phyloP scores from a whole-genome alignment of 2,888 invertebrate species.

The Drosophila greeni region DNA sequence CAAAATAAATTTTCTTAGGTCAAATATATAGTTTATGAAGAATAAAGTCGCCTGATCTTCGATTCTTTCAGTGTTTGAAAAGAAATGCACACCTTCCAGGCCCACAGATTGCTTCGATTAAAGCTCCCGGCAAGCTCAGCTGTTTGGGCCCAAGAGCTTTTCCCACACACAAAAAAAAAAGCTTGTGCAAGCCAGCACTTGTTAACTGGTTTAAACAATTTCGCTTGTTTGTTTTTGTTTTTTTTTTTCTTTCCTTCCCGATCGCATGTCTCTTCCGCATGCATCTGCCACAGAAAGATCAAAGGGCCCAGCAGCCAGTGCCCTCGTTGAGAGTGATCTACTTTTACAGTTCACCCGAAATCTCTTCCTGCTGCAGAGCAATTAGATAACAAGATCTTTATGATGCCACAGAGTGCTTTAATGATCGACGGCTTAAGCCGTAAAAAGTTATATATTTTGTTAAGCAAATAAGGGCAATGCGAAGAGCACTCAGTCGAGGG shows the following conservation, averaged over 20 bases:
- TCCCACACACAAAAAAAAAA: conserved; percentile 28
- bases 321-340: conserved; percentile 14
- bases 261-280: conserved; percentile 29
- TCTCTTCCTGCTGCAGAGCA: conserved; percentile 18
- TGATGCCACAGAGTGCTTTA: conserved; percentile 18
- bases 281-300: conserved; percentile 30
- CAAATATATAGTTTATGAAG: too few relatives aligned
- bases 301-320: conserved; percentile 17
- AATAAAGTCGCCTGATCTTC: not conserved
- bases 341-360: conserved; percentile 16
- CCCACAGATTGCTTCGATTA: conserved; percentile 3
- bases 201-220: conserved; percentile 41
- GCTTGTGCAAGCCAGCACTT: conserved; percentile 19
- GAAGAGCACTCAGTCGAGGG: conserved; percentile 21
- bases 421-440: conserved; percentile 28
- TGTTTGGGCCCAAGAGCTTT: conserved; percentile 40
- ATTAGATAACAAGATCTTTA: conserved; percentile 34
- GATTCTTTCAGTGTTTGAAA: conserved; percentile 19
- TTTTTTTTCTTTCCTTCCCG: conserved; percentile 5
- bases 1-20: not conserved
- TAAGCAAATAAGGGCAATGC: conserved; percentile 40
- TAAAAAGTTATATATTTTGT: conserved; percentile 30
- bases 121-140: conserved; percentile 28
- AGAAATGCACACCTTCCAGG: conserved; percentile 7
- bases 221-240: conserved; percentile 24